These are phyloP conservation scores for Calidris pygmaea DNA, from an alignment of 2,113 vertebrate genomes.

Conservation along the genomic window DNA sequence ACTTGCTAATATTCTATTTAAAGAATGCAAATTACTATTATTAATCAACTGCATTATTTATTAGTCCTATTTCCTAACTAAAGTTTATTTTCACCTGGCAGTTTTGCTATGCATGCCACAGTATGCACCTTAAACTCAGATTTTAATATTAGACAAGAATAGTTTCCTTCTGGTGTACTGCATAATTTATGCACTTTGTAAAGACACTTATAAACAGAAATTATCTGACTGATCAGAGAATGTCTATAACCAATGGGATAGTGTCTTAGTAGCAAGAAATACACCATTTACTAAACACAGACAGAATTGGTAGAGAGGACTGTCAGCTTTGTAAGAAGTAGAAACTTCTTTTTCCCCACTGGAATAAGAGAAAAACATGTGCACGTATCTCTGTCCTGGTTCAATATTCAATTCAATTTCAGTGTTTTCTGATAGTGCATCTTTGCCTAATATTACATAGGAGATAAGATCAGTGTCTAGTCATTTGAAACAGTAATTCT, in stretches of 20 bases:
- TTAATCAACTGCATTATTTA: neutral
- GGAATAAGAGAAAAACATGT: neutral
- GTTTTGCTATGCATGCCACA: neutral
- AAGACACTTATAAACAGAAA: neutral
- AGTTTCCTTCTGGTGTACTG: neutral
- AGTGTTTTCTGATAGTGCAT: neutral
- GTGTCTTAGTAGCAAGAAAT: neutral
- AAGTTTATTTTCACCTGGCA: neutral
- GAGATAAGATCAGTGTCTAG: neutral
- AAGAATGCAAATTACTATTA: neutral
- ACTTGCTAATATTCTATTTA: neutral
- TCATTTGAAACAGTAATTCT: neutral
- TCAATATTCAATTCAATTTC: neutral
- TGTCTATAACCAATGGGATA: neutral
- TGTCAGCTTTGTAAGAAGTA: neutral
- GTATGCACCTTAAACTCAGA: neutral
- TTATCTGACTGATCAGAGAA: neutral
- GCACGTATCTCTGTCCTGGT: accelerated
- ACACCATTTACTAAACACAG: neutral
- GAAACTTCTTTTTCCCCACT: neutral
- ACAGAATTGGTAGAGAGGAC: neutral
- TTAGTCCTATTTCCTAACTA: neutral
- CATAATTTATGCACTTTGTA: neutral
- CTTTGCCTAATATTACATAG: neutral
- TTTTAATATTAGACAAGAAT: neutral